A percentile compares a stretch with the other conserved stretches of the same genome.
Conservation (phyloP, 1,140 invertebrate species). For the Drosophila cardini region DNA sequence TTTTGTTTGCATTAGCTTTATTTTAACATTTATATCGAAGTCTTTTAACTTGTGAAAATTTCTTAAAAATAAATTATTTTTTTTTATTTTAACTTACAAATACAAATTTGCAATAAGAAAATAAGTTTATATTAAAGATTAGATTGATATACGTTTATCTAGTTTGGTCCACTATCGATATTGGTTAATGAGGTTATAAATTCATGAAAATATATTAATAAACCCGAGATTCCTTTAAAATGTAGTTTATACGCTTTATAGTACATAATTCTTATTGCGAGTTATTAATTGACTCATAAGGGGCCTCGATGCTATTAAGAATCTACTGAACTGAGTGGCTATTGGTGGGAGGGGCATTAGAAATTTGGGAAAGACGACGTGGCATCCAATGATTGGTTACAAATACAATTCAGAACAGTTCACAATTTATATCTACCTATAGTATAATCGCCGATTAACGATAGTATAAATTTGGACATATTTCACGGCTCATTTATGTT, state of each 20-base stretch:
- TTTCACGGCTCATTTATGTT: conserved; percentile 43
- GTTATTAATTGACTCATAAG: not conserved
- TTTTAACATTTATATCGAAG: conserved; percentile 45
- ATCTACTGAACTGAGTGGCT: conserved; percentile 9
- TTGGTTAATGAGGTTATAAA: no score
- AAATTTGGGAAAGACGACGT: conserved; percentile 18
- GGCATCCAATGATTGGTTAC: conserved; percentile 14
- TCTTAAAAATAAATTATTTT: conserved; percentile 1
- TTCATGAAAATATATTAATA: no score
- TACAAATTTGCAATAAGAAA: no score
- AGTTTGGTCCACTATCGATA: no score
- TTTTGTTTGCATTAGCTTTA: conserved; percentile 30
- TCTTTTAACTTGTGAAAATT: conserved; percentile 27
- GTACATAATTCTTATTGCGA: not conserved
- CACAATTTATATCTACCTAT: no score
- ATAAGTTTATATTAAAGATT: no score
- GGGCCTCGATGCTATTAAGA: not conserved
- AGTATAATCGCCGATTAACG: conserved; percentile 25
- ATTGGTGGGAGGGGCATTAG: not conserved
- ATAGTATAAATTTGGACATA: conserved; percentile 41
- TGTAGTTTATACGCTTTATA: no score
- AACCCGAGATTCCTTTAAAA: no score
- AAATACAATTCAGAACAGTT: not conserved
- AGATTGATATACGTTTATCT: no score
- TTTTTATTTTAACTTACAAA: no score